Evolutionary conservation across 2,797 vertebrate species (phyloP).

Genomic region (Sandelia bainsii): DNA sequence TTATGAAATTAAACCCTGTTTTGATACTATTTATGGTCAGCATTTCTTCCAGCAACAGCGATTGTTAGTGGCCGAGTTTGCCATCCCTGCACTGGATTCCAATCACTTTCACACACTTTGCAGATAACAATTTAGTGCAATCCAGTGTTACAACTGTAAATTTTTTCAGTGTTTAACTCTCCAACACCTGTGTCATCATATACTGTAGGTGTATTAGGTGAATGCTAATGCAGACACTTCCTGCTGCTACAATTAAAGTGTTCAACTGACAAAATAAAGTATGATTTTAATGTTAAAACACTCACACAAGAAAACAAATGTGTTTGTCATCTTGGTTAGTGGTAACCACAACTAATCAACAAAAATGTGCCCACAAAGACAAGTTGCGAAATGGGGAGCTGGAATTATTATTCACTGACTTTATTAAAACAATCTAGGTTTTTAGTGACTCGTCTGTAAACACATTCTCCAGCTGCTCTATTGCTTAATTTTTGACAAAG

Average conservation of each 20-base stretch:
- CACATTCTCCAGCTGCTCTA: too few species aligned
- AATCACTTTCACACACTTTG: neutral
- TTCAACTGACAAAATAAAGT: neutral
- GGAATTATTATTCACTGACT: neutral
- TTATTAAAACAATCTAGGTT: neutral
- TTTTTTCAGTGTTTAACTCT: neutral
- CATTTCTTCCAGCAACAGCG: neutral
- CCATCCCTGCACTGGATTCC: neutral
- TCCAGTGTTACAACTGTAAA: too few species aligned
- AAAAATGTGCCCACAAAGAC: neutral
- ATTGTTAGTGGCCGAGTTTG: too few species aligned
- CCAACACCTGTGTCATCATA: neutral
- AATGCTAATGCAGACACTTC: too few species aligned
- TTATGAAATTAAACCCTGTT: neutral
- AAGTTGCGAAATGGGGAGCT: neutral
- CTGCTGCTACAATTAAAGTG: neutral
- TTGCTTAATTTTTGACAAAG: too few species aligned
- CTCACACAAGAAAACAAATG: neutral
- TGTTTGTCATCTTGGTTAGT: neutral
- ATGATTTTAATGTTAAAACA: neutral
- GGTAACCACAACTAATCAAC: neutral
- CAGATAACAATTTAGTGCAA: too few species aligned
- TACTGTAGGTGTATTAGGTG: too few species aligned
- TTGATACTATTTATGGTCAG: neutral
- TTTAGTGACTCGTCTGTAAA: neutral